Evolutionary conservation across 2,113 vertebrate species (phyloP), one percentile per base, ranked within the genome.

Genomic region (Hiodon tergisus): DNA sequence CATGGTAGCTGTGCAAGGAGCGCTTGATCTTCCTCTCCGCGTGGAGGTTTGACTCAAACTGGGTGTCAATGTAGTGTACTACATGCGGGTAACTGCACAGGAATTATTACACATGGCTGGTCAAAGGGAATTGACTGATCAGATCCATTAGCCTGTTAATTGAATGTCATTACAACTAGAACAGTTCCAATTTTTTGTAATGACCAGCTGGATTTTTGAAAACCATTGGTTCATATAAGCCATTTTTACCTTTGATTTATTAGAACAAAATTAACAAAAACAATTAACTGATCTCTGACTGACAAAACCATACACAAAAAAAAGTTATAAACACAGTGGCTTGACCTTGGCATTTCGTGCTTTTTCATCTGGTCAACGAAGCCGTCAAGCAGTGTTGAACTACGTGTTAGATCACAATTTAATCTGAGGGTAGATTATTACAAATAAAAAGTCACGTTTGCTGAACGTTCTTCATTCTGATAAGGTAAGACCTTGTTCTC

Each of bases 341-440:
- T 31, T 31, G 31, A 31, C 31, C 31, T 31, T 31, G 31, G 31
- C 93, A 90, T 94, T 14, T 93, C 88, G 80, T 90, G 83, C 87
- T 91, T 95, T 84, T 94, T 93, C 85, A 94, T 86, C 76, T 94
- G 93, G 86, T 95, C 94, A 76, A 93, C 93, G 84, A 95, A 95
- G 80, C 93, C 94, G 82, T 93, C 90, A 82, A 94, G 91, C 79
- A 95, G 80, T 4, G 92, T 92, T 71, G 93, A 93, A 72, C 94
- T 95, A 70, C 92, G 1, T 10, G 54, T 2, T 31, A 31, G 31
- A 31, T 57, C 10, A 57, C 54, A 57, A 57, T 5, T 57, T 57
- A 57, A 57, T 1, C 6, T 57, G 54, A 10, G 5, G 5, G 5
- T 57, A 57, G 10, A 10, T 10, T 57, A 57, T 57, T 57, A 57